Percentiles rank a stretch among this genome's conserved stretches.
phyloP scores from a whole-genome alignment of 2,888 invertebrate genomes.

The Pammene fasciana region DNA sequence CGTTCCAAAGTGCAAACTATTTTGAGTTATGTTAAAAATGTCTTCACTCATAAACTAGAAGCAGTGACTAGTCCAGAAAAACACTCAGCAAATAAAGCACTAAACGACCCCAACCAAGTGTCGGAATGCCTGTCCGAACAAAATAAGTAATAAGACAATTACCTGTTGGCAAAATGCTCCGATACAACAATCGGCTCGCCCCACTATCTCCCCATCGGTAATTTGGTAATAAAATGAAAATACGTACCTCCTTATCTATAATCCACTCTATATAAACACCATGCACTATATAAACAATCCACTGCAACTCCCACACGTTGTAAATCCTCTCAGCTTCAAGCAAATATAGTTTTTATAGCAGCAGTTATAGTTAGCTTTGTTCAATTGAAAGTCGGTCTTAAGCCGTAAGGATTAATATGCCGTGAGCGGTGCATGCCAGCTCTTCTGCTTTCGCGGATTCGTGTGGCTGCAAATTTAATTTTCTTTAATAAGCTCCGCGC shows the following conservation, averaged over 20 bases:
- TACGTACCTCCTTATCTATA: constrained; percentile 79
- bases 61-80: not conserved
- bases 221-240: constrained; percentile 85
- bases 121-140: constrained; percentile 64
- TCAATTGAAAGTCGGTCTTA: constrained; percentile 51
- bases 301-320: constrained; percentile 49
- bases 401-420: constrained; percentile 63
- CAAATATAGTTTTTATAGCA: constrained; percentile 43
- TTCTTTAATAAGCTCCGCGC: constrained; percentile 78
- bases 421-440: constrained; percentile 50
- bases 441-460: constrained; percentile 67
- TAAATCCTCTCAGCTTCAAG: constrained; percentile 48
- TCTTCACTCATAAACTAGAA: too few species aligned
- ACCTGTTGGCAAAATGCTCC: constrained; percentile 76
- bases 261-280: constrained; percentile 79
- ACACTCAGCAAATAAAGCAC: constrained; percentile 28
- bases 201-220: constrained; percentile 79
- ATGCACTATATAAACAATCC: constrained; percentile 75
- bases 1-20: too few species aligned
- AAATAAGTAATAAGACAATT: constrained; percentile 73
- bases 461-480: constrained; percentile 80
- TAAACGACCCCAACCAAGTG: constrained; percentile 46
- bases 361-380: constrained; percentile 43
- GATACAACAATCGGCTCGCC: constrained; percentile 74
- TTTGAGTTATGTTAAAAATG: too few species aligned